phyloP scores from a whole-genome alignment of 2,797 vertebrate species.

The Petrocephalus sullivani region DNA sequence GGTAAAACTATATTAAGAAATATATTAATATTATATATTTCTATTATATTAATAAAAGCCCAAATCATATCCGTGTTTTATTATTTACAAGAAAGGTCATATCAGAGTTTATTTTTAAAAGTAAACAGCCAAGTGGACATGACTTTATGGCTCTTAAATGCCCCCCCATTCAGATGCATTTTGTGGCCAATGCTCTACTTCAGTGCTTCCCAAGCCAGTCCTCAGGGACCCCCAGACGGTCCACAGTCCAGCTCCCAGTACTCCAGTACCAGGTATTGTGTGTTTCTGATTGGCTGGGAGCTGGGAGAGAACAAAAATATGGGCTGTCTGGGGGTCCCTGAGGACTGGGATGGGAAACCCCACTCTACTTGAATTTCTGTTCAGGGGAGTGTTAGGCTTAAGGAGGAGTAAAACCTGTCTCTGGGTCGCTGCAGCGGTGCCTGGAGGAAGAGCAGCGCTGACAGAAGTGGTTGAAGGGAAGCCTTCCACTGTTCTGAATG shows the following conservation, averaged over 20 bases:
- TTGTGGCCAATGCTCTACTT: not conserved
- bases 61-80: not conserved
- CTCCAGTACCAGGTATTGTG: too few species aligned
- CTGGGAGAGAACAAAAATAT: not conserved
- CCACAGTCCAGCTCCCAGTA: too few species aligned
- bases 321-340: not conserved
- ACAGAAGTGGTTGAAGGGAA: slow-evolving; percentile 33
- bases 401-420: slow-evolving; percentile 46
- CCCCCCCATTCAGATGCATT: not conserved
- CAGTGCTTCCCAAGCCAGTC: not conserved
- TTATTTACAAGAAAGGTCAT: not conserved
- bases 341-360: not conserved
- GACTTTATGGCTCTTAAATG: not conserved
- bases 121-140: not conserved
- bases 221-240: not conserved
- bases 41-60: not conserved
- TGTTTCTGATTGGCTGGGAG: not conserved
- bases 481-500: slow-evolving; percentile 35
- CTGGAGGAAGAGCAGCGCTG: slow-evolving; percentile 33
- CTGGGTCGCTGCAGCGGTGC: slow-evolving; percentile 39
- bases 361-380: not conserved
- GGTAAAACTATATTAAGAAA: not conserved
- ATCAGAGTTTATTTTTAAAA: not conserved
- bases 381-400: not conserved
- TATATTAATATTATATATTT: too few species aligned